Evolutionary conservation across 2,797 vertebrate species (phyloP), one percentile per base, ranked within the genome.

Genomic region (Enteromius mattozi): DNA sequence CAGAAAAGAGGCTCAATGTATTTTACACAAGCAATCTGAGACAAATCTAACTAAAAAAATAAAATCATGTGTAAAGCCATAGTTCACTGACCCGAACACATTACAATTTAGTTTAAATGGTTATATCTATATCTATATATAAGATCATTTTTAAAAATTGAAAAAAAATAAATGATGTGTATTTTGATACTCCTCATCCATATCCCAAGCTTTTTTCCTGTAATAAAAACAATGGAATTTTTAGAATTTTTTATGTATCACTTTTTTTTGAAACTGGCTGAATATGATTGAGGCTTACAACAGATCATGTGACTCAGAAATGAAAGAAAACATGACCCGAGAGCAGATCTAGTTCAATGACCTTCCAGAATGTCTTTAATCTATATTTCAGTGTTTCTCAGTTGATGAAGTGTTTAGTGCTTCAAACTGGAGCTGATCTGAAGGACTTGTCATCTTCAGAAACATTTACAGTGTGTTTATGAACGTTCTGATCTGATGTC

Each of bases 401-500:
- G 35, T 42, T 24, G n/a, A 59, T 59, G 9, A 1, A 27, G 40
- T 71, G 51, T 47, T 27, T 27, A 47, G n/a, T 65, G 63, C 63
- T 65, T 65, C 30, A 65, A 27, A 65, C 61, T 16, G 33, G 65
- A 68, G 68, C 69, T 59, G 56, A n/a, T 56, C 54, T 56, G 21
- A 56, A 56, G 54, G 54, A n/a, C 21, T n/a, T 9, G 21, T n/a
- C 54, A 56, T 56, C 54, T 70, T 24, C 40, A 47, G 69, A 71
- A n/a, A 56, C 21, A n/a, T 24, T 13, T 10, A 59, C n/a, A 0
- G 56, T 24, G 54, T 59, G 54, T 24, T 59, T 24, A 56, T 24
- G 56, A 16, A 27, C 14, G 42, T 6, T 66, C 63, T 77, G 30
- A 35, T n/a, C 69, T 56, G 49, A 75, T 85, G 85, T 89, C 84